phyloP scores from a whole-genome alignment of 2,113 vertebrate species.

The Poeciliopsis occidentalis region DNA sequence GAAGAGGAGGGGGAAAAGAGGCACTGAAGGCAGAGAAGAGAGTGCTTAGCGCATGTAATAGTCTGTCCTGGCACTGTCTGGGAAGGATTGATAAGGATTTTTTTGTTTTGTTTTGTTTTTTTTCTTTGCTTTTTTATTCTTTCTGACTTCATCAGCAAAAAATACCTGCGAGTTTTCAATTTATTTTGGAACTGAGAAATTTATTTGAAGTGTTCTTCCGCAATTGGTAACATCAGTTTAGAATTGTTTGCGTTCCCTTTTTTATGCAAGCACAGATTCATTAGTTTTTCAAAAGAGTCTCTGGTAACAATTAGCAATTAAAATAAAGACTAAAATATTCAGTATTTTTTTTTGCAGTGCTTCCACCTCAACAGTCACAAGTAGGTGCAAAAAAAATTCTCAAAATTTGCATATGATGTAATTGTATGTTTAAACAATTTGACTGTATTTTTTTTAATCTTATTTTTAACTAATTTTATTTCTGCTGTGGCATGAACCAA shows the following conservation, averaged over 20 bases:
- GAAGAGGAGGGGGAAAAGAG: conserved; percentile 13
- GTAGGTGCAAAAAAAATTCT: not conserved
- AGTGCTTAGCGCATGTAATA: conserved; percentile 78
- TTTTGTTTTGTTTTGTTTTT: not conserved
- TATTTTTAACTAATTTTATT: too few species aligned
- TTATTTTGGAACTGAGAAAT: not conserved
- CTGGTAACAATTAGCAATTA: conserved; percentile 81
- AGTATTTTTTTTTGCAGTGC: not conserved
- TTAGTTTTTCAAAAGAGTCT: conserved; percentile 65
- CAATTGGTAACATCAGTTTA: conserved; percentile 36
- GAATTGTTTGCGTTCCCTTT: conserved; percentile 43
- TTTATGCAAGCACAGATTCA: conserved; percentile 36
- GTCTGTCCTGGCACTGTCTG: conserved; percentile 70
- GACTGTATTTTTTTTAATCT: too few species aligned
- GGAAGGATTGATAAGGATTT: conserved; percentile 64
- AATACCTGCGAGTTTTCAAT: not conserved
- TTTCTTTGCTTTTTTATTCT: not conserved
- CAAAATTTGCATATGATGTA: not conserved
- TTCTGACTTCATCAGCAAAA: conserved; percentile 8
- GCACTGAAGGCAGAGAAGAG: conserved; percentile 61
- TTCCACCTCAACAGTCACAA: conserved; percentile 1
- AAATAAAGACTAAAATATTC: conserved; percentile 57
- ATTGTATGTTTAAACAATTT: not conserved
- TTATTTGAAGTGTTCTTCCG: not conserved
- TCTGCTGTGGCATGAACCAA: too few species aligned